Percentiles rank a stretch among this genome's conserved stretches.
Conservation (phyloP, 2,113 vertebrate species). For the Tetrao urogallus region DNA sequence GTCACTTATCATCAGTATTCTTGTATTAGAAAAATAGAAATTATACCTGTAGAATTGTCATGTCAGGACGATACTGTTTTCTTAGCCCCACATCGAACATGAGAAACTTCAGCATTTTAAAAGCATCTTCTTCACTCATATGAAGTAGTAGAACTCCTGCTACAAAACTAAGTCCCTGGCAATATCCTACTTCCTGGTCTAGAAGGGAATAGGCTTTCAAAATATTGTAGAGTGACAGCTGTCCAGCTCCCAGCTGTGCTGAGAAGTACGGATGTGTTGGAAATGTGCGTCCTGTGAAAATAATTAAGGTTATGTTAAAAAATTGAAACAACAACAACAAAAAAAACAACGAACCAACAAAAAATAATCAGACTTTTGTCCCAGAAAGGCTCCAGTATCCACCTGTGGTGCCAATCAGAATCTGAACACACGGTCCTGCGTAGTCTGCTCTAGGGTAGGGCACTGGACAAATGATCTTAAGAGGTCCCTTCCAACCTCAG, state of each 20-base stretch:
- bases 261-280: conserved; percentile 86
- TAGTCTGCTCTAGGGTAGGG: background rate
- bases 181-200: conserved; percentile 86
- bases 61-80: conserved; percentile 85
- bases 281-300: conserved; percentile 83
- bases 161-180: conserved; percentile 86
- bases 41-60: conserved; percentile 86
- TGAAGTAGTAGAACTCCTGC: conserved; percentile 84
- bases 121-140: conserved; percentile 86
- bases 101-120: conserved; percentile 84
- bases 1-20: background rate
- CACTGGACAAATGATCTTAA: background rate
- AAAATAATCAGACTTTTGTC: background rate
- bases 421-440: background rate
- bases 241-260: conserved; percentile 83
- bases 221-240: conserved; percentile 86
- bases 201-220: conserved; percentile 86
- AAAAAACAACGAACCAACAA: background rate
- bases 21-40: background rate
- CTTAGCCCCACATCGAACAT: conserved; percentile 85
- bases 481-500: background rate
- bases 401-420: background rate
- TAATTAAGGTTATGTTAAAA: background rate
- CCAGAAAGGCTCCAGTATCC: background rate
- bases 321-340: background rate